Percentiles rank a stretch among this genome's conserved stretches.
Conservation (phyloP, 2,113 vertebrate species). For the Chloropsis hardwickii region DNA sequence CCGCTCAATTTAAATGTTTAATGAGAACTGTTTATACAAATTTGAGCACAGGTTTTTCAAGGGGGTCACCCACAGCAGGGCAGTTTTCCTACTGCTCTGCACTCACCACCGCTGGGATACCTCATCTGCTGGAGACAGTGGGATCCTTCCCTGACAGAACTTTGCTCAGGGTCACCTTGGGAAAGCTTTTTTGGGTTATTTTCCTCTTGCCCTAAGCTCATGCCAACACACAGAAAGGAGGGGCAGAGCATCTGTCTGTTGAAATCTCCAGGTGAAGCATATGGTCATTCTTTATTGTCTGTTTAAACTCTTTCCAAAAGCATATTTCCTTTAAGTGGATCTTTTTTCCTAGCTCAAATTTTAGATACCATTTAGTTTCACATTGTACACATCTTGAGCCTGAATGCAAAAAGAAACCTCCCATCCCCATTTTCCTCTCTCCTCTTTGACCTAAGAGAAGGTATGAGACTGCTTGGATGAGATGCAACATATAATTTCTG, state of each 20-base stretch:
- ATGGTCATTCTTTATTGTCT: fast-evolving
- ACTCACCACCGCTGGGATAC: too few relatives aligned
- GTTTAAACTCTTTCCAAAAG: not conserved
- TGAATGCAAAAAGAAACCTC: not conserved
- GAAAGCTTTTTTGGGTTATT: not conserved
- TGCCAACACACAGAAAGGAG: not conserved
- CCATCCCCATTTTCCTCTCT: not conserved
- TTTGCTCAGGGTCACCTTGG: not conserved
- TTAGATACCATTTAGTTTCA: not conserved
- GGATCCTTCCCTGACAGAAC: not conserved
- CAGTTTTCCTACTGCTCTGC: not conserved
- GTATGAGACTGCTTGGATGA: not conserved
- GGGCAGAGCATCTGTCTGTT: not conserved
- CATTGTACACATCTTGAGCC: not conserved
- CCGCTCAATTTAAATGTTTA: not conserved
- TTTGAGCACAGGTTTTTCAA: fast-evolving
- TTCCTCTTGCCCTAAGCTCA: not conserved
- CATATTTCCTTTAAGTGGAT: not conserved
- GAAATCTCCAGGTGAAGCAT: not conserved
- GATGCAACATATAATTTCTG: not conserved
- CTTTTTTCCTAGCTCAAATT: not conserved
- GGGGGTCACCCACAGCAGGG: not conserved
- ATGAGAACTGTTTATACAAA: not conserved
- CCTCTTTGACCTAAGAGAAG: not conserved
- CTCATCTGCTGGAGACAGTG: not conserved